These are phyloP conservation scores for Bucco capensis DNA, from an alignment of 2,113 vertebrate species.

Conservation along the genomic window DNA sequence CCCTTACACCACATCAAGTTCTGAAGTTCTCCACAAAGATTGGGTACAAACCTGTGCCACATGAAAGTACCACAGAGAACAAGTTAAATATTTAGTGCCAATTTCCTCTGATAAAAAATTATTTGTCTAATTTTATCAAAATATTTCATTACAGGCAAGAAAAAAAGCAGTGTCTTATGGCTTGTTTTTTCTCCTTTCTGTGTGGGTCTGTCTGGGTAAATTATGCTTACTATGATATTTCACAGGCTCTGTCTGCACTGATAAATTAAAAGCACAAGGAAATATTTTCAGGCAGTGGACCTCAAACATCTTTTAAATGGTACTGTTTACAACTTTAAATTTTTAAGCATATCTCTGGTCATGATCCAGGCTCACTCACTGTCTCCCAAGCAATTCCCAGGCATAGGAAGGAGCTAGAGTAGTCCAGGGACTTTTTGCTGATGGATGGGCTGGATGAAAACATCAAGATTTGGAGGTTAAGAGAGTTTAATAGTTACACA, in stretches of 20 bases:
- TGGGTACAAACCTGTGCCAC: accelerated
- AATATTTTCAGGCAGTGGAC: neutral
- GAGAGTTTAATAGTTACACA: neutral
- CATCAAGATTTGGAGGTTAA: neutral
- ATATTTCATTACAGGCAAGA: neutral
- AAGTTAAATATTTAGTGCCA: neutral
- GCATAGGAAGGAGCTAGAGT: neutral
- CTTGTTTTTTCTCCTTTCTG: neutral
- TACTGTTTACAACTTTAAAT: neutral
- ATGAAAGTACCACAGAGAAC: neutral
- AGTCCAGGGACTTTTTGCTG: neutral
- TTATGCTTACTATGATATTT: neutral
- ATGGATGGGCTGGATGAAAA: neutral
- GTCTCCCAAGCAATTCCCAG: neutral
- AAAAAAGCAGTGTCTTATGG: neutral
- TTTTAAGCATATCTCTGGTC: neutral
- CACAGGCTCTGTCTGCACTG: neutral
- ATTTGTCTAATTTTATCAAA: neutral
- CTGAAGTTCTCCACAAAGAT: neutral
- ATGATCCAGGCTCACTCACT: neutral
- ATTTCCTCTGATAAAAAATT: neutral
- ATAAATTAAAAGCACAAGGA: neutral
- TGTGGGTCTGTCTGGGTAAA: neutral
- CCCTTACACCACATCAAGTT: neutral
- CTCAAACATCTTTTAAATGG: neutral